Evolutionary conservation across 2,113 vertebrate genomes (phyloP), one percentile per base, ranked within the genome.

Genomic region (Pseudopipra pipra): DNA sequence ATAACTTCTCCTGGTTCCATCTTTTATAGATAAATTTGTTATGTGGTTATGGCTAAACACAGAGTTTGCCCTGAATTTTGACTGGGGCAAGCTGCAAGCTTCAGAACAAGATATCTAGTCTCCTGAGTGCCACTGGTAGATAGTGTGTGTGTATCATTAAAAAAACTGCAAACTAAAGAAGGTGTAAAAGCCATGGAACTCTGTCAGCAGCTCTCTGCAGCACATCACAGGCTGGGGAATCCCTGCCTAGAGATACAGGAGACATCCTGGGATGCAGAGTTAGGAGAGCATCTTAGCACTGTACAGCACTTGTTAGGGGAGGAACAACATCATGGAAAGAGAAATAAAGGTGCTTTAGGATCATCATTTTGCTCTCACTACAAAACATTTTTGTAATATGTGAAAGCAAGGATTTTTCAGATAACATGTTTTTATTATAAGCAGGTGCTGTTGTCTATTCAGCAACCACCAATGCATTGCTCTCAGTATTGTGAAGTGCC

Each of bases 41-140:
- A 4, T 13, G 4, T 44, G 16, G 33, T 74, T 78, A 28, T 24
- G n/a, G 14, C 56, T 65, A 19, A 8, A 21, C 3, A 7, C 21
- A 22, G 83, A 79, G 43, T 66, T 74, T 67, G 25, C n/a, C 28
- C 18, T 43, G 28, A 66, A 18, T 66, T 89, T 39, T 49, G 66
- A 55, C 3, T 55, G 10, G 16, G 25, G 20, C 35, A 66, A 82
- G 23, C 56, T 71, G 17, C 15, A 21, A 9, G 21, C 56, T 74
- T 35, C 35, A 27, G 46, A 7, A 0, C 4, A 46, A 73, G 8
- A 23, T 4, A 2, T 35, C 22, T 19, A 1, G 4, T 18, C 44
- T 41, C 31, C 23, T 18, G 65, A 44, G 11, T 10, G 2, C 20
- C 11, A 7, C 4, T 46, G 31, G 33, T 43, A 17, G 71, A 11